These are phyloP conservation scores for Nymphalis polychloros DNA, from an alignment of 2,888 invertebrate species.

Conservation along the genomic window DNA sequence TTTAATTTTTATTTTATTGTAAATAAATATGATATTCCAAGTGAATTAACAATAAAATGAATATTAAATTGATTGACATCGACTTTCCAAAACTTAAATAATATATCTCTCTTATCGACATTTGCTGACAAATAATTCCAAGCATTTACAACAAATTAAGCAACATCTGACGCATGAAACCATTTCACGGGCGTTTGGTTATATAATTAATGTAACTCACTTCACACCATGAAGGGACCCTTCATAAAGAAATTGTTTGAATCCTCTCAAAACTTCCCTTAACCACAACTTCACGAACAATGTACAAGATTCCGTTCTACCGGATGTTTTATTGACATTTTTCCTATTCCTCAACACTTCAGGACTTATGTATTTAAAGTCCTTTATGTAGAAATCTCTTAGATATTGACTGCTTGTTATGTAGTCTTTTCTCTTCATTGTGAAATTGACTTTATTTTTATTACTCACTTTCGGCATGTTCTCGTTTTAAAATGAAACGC, in stretches of 20 bases:
- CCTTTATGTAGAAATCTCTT: slow-evolving; percentile 67
- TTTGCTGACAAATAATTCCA: slow-evolving; percentile 4
- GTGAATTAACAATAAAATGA: too few relatives aligned
- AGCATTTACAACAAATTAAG: slow-evolving; percentile 14
- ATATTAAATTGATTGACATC: too few relatives aligned
- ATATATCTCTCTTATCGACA: not conserved
- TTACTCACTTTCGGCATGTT: slow-evolving; percentile 23
- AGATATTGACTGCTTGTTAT: slow-evolving; percentile 49
- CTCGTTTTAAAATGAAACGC: not conserved
- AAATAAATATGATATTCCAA: too few relatives aligned
- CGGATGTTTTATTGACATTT: slow-evolving; percentile 27
- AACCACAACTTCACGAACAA: slow-evolving; percentile 58
- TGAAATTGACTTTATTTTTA: slow-evolving; percentile 21
- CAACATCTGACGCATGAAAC: slow-evolving; percentile 23
- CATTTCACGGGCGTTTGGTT: slow-evolving; percentile 21
- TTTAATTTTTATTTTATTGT: too few relatives aligned
- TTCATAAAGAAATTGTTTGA: slow-evolving; percentile 71
- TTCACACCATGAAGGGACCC: slow-evolving; percentile 76
- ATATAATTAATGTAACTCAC: slow-evolving; percentile 53
- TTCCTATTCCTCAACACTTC: slow-evolving; percentile 47
- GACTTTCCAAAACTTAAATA: not conserved
- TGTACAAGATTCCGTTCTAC: slow-evolving; percentile 40
- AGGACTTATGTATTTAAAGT: slow-evolving; percentile 67
- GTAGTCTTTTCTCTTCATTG: slow-evolving; percentile 41
- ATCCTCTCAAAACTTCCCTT: slow-evolving; percentile 59